Conservation (phyloP, 2,113 vertebrate species). For the Zapornia atra region DNA sequence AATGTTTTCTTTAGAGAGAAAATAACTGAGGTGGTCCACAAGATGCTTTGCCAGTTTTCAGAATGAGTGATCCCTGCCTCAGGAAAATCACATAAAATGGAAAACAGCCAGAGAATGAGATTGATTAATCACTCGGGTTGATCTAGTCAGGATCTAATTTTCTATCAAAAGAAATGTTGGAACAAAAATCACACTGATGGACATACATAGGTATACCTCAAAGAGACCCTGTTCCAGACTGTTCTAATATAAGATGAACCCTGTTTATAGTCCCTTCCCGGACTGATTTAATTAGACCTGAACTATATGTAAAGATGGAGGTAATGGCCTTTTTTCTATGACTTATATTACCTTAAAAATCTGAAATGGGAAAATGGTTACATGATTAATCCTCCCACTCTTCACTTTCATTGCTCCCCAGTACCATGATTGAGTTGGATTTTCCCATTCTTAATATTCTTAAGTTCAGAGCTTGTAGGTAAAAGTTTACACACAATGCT, state of each 20-base stretch:
- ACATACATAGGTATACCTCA: not conserved
- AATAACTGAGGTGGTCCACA: not conserved
- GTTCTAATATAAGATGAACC: not conserved
- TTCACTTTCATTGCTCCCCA: not conserved
- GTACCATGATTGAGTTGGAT: not conserved
- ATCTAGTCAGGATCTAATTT: slow-evolving; percentile 8
- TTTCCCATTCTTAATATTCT: not conserved
- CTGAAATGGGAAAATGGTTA: not conserved
- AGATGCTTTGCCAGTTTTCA: slow-evolving; percentile 19
- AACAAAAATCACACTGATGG: not conserved
- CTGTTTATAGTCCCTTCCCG: not conserved
- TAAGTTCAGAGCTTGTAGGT: not conserved
- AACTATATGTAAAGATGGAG: not conserved
- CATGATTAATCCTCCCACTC: not conserved
- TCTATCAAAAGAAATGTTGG: not conserved
- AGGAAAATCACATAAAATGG: slow-evolving; percentile 20
- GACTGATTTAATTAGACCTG: not conserved
- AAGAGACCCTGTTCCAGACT: not conserved
- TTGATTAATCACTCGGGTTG: not conserved
- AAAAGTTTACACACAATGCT: not conserved
- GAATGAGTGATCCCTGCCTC: slow-evolving; percentile 16
- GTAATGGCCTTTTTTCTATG: not conserved
- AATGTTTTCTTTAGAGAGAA: not conserved
- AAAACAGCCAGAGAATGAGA: not conserved
- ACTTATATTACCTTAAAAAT: not conserved